Percentiles rank a stretch among this genome's conserved stretches.
Evolutionary conservation across 2,888 invertebrate species (phyloP).

Genomic region (Noctua janthina): DNA sequence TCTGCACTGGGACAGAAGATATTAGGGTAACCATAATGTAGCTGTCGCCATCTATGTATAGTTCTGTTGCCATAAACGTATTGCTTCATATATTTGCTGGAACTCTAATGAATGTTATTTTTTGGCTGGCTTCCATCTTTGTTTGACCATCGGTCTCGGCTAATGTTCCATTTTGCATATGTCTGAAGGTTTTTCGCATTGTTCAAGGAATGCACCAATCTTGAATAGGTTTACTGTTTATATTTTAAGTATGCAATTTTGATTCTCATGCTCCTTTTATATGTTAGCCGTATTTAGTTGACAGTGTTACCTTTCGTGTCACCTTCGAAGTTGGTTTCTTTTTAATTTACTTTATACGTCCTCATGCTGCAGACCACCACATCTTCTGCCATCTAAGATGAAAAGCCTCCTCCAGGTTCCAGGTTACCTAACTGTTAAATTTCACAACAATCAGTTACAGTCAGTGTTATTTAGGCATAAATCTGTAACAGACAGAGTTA

Average conservation of each 20-base stretch:
- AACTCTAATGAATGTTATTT: not conserved
- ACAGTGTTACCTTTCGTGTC: not conserved
- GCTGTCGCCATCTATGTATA: not conserved
- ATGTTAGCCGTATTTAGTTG: not conserved
- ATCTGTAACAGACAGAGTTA: not conserved
- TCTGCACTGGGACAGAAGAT: not conserved
- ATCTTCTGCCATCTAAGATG: not conserved
- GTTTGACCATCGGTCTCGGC: not conserved
- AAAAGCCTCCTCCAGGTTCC: not conserved
- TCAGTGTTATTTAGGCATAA: not conserved
- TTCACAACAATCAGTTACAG: not conserved
- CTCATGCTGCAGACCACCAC: not conserved
- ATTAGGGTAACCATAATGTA: not conserved
- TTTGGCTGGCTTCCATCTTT: slow-evolving; percentile 28
- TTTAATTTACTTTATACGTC: not conserved
- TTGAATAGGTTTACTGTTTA: not conserved
- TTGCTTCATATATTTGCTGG: not conserved
- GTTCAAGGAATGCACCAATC: not conserved
- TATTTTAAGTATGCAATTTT: not conserved
- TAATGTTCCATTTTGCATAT: not conserved
- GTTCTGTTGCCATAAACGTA: not conserved
- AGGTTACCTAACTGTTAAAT: not conserved
- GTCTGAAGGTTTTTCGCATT: not conserved
- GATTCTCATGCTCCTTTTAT: not conserved
- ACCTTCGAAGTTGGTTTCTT: not conserved